Conservation (phyloP, 2,113 vertebrate genomes). For the Tragulus kanchil region DNA sequence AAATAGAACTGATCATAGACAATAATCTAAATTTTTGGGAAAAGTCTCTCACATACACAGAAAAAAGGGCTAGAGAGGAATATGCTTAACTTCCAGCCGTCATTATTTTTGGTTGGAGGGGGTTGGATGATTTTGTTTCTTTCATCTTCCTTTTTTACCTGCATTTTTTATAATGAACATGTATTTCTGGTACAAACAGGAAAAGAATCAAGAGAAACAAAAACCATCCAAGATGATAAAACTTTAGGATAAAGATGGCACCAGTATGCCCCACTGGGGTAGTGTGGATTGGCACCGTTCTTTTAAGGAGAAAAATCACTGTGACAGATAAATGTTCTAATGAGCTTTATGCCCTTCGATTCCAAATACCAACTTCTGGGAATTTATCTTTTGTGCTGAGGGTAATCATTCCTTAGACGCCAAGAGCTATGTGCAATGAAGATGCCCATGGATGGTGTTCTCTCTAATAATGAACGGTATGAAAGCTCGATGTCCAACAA, state of each 20-base stretch:
- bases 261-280: rapidly evolving
- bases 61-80: neutral
- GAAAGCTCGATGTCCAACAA: constrained; percentile 63
- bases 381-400: constrained; percentile 59
- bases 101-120: neutral
- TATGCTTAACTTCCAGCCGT: neutral
- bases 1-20: neutral
- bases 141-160: neutral
- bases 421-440: constrained; percentile 29
- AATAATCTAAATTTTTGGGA: neutral
- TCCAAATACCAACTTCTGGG: constrained; percentile 25
- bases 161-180: neutral
- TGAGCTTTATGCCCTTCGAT: constrained; percentile 57
- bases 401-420: constrained; percentile 37
- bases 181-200: neutral
- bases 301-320: neutral
- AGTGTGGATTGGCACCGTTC: neutral
- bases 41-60: neutral
- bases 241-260: neutral
- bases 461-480: constrained; percentile 34
- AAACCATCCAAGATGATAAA: neutral
- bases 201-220: constrained; percentile 27
- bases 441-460: constrained; percentile 22
- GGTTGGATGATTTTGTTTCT: neutral
- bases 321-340: neutral